Conservation (phyloP, 1,140 invertebrate genomes). For the Bombus huntii region DNA sequence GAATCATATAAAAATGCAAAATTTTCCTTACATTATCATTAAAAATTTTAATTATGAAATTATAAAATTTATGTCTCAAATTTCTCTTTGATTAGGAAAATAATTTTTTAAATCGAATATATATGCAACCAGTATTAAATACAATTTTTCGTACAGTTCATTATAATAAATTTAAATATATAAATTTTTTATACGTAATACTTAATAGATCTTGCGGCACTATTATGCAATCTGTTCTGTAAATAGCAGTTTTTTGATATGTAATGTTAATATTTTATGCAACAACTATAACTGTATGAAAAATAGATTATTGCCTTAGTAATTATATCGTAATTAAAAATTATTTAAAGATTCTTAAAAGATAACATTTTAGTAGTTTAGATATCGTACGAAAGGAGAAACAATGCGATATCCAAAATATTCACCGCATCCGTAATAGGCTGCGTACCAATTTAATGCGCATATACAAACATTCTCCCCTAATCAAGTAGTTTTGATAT, state of each 20-base stretch:
- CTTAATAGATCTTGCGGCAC: neutral
- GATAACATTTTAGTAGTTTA: too few relatives aligned
- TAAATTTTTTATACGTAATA: neutral
- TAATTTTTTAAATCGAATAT: neutral
- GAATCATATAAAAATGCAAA: neutral
- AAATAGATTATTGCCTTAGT: neutral
- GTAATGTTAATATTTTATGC: neutral
- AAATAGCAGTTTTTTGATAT: neutral
- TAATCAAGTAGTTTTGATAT: neutral
- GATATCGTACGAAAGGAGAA: neutral
- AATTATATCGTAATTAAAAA: neutral
- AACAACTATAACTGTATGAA: neutral
- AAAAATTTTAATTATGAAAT: neutral
- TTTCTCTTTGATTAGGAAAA: neutral
- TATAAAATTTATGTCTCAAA: neutral
- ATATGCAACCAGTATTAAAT: neutral
- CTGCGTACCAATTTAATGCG: neutral
- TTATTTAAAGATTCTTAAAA: neutral
- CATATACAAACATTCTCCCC: neutral
- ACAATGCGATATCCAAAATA: neutral
- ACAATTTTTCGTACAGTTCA: neutral
- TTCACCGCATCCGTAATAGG: too few relatives aligned
- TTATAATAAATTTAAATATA: neutral
- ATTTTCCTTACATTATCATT: neutral
- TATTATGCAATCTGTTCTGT: neutral